These are phyloP conservation scores for Musca domestica DNA, from an alignment of 1,140 invertebrate species.

Conservation along the genomic window DNA sequence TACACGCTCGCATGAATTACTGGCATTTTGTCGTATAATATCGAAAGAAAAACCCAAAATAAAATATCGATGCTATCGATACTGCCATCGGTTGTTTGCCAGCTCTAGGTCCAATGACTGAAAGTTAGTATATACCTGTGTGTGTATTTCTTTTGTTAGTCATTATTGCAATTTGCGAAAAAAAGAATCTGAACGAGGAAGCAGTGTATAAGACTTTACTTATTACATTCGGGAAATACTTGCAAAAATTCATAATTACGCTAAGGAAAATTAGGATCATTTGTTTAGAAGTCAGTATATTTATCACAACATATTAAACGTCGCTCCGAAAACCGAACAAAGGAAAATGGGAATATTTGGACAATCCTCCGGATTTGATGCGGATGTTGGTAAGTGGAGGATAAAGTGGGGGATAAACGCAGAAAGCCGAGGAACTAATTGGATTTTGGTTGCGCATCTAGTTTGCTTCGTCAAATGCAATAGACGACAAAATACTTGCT, in stretches of 20 bases:
- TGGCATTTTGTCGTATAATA: too few species aligned
- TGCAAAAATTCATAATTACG: not conserved
- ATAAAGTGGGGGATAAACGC: not conserved
- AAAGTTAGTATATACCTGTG: too few species aligned
- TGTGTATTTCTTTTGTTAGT: not conserved
- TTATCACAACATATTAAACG: constrained; percentile 1
- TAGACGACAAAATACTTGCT: too few species aligned
- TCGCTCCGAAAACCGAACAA: not conserved
- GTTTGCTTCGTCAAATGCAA: not conserved
- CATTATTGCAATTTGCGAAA: constrained; percentile 4
- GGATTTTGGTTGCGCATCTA: not conserved
- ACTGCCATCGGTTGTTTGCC: too few species aligned
- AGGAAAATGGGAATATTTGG: constrained; percentile 63
- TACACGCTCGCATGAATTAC: too few species aligned
- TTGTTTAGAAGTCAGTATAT: too few species aligned
- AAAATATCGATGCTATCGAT: too few species aligned
- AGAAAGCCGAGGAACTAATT: not conserved
- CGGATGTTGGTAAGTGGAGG: constrained; percentile 67
- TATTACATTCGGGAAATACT: too few species aligned
- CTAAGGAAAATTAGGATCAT: constrained; percentile 14
- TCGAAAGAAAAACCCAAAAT: too few species aligned
- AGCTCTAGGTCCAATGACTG: too few species aligned
- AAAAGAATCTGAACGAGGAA: not conserved
- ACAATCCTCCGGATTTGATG: constrained; percentile 67
- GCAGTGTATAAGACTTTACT: not conserved